A percentile compares a stretch with the other conserved stretches of the same genome.
phyloP scores from a whole-genome alignment of 1,140 invertebrate genomes.

The Papilio glaucus region DNA sequence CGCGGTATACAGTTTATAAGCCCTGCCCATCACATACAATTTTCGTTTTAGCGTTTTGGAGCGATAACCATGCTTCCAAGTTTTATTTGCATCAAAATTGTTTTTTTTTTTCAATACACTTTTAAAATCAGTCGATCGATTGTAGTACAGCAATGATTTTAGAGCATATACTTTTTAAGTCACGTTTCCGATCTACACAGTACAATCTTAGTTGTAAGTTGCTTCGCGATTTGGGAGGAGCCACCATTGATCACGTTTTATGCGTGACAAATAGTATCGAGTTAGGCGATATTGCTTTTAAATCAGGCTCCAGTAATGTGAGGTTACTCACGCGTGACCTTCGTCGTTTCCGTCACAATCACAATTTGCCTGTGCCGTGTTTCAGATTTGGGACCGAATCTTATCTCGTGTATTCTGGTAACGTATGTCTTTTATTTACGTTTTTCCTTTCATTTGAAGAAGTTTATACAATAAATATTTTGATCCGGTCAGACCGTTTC shows the following conservation, averaged over 20 bases:
- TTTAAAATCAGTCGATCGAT: neutral
- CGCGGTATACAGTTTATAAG: too few species aligned
- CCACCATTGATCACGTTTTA: slow-evolving; percentile 75
- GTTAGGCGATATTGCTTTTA: slow-evolving; percentile 79
- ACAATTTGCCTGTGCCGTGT: slow-evolving; percentile 64
- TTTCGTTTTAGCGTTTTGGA: too few species aligned
- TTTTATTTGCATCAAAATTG: too few species aligned
- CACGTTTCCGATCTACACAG: neutral
- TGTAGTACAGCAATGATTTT: neutral
- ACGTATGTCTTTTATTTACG: slow-evolving; percentile 55
- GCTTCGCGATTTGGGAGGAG: slow-evolving; percentile 30
- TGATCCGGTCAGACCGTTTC: slow-evolving; percentile 42
- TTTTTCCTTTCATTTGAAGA: slow-evolving; percentile 48
- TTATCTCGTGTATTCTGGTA: slow-evolving; percentile 55
- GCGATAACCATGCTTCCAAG: too few species aligned
- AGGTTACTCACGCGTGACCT: slow-evolving; percentile 73
- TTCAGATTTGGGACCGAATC: slow-evolving; percentile 45
- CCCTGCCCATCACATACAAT: too few species aligned
- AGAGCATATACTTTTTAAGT: neutral
- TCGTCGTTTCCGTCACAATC: slow-evolving; percentile 66
- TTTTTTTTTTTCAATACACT: neutral
- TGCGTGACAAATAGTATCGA: slow-evolving; percentile 80
- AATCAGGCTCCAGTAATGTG: slow-evolving; percentile 79
- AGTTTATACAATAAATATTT: slow-evolving; percentile 46
- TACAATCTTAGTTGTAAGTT: neutral